These are phyloP conservation scores for Euura lappo DNA, from an alignment of 1,140 invertebrate species.

Conservation along the genomic window DNA sequence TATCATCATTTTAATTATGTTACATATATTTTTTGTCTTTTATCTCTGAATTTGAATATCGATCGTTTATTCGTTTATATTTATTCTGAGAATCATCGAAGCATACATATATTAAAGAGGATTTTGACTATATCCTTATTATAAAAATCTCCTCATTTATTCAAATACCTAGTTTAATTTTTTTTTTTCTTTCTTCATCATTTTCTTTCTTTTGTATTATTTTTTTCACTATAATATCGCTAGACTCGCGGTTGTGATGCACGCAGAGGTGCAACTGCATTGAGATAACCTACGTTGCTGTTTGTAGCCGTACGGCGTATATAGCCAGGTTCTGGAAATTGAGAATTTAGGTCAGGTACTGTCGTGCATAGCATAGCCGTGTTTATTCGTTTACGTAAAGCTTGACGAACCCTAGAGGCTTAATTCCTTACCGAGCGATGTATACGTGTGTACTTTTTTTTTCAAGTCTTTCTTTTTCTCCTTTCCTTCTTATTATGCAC, in stretches of 20 bases:
- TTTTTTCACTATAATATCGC: neutral
- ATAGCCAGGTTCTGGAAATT: neutral
- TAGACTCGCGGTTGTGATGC: neutral
- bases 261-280: no score
- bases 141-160: neutral
- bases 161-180: neutral
- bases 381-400: constrained; percentile 2
- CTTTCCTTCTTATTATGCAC: neutral
- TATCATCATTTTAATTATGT: no score
- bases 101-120: no score
- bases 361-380: neutral
- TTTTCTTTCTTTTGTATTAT: neutral
- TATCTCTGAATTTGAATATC: no score
- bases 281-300: no score
- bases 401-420: neutral
- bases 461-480: neutral
- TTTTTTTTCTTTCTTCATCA: neutral
- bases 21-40: no score
- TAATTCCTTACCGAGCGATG: neutral
- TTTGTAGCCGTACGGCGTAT: no score
- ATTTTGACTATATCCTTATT: no score
- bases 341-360: neutral
- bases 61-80: no score
- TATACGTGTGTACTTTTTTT: neutral
- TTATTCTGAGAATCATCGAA: no score